Evolutionary conservation across 2,113 vertebrate species (phyloP), one percentile per base, ranked within the genome.

Genomic region (Zingel zingel): DNA sequence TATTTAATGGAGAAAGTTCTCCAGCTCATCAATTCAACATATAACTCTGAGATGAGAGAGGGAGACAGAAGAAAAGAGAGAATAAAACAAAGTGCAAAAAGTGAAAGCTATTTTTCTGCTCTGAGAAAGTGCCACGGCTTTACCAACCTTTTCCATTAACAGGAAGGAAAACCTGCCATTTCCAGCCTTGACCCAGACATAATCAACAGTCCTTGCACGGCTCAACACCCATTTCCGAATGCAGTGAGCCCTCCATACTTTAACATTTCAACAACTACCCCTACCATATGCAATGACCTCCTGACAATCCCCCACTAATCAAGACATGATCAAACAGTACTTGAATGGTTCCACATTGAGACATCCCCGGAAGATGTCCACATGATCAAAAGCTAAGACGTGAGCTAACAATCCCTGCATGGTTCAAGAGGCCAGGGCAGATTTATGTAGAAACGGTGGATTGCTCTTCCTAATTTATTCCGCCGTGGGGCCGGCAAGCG

Each of bases 401-500:
- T 59, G 67, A 62, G 82, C 79, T 56, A 87, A 81, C 81, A 85
- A 88, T 84, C 73, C 70, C 79, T 1, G 48, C 27, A 7, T 27
- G 50, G 77, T 87, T 90, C 86, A 88, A 85, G 69, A 83, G 83
- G 82, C 63, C 79, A 54, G 80, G 71, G 68, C 68, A 88, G 87
- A 89, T 90, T 88, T 93, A 94, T 92, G 87, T 83, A 85, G n/a
- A 27, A 77, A 83, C 59, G 59, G 73, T 27, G 86, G 89, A 90
- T 89, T 73, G 83, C 86, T 86, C 68, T 45, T 64, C 72, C 57
- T 91, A 89, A 91, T 92, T 74, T 86, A 86, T 92, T 93, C 89
- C 9, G 16, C 63, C n/a, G 59, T 85, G 39, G 79, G 59, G 84
- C 74, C 81, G 65, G 72, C 53, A 25, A 67, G 82, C 63, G 69